phyloP scores from a whole-genome alignment of 2,888 invertebrate genomes.

The Ischnura elegans region DNA sequence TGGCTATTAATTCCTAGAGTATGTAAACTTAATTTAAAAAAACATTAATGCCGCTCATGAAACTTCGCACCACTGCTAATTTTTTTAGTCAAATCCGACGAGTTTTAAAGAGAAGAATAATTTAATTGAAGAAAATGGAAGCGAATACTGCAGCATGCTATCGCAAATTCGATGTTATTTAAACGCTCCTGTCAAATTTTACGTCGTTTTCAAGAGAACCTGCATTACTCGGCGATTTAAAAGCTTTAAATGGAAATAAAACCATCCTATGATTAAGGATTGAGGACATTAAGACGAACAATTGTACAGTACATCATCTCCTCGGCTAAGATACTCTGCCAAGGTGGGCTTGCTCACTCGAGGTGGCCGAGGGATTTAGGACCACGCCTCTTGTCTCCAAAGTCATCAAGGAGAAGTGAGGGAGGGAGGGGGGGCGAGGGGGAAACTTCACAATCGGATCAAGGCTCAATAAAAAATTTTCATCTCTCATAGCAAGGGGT shows the following conservation, averaged over 20 bases:
- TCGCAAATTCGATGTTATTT: too few relatives aligned
- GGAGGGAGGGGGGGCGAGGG: conserved; percentile 10
- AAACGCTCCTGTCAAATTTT: too few relatives aligned
- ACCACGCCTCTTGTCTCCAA: conserved; percentile 57
- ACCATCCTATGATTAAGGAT: not conserved
- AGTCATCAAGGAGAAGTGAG: not conserved
- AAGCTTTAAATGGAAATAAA: not conserved
- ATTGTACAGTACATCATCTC: not conserved
- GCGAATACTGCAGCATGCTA: too few relatives aligned
- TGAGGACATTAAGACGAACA: not conserved
- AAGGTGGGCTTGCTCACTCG: not conserved
- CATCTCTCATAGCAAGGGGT: not conserved
- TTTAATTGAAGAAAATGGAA: too few relatives aligned
- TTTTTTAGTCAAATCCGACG: too few relatives aligned
- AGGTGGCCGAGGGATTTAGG: conserved; percentile 28
- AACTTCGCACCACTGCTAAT: too few relatives aligned
- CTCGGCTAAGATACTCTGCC: not conserved
- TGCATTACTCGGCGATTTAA: not conserved
- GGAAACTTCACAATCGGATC: not conserved
- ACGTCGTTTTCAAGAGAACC: too few relatives aligned
- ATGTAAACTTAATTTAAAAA: too few relatives aligned
- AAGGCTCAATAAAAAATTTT: conserved; percentile 32
- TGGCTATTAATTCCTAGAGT: too few relatives aligned
- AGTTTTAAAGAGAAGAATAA: too few relatives aligned
- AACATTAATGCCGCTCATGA: too few relatives aligned